phyloP scores from a whole-genome alignment of 2,888 invertebrate species.

The Venustoraphidia nigricollis region DNA sequence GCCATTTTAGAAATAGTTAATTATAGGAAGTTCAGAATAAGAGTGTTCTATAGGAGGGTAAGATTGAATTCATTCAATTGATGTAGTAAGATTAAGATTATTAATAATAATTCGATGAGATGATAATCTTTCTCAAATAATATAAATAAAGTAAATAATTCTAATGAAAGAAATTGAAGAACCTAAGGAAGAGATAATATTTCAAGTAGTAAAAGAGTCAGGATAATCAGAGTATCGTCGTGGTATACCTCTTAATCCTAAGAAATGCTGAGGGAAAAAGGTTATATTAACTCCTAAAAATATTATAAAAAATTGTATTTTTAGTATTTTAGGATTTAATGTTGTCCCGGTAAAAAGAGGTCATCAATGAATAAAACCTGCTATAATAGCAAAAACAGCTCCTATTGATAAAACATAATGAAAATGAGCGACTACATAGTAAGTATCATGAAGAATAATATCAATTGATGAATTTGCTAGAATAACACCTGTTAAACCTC shows the following conservation, averaged over 20 bases:
- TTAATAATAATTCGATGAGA: conserved; percentile 34
- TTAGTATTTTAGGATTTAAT: conserved; percentile 40
- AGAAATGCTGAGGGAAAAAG: conserved; percentile 67
- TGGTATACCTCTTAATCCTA: conserved; percentile 54
- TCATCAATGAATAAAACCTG: conserved; percentile 55
- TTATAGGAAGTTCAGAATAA: conserved; percentile 39
- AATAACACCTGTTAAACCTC: conserved; percentile 54
- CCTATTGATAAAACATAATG: conserved; percentile 70
- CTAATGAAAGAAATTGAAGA: conserved; percentile 43
- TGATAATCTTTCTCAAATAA: conserved; percentile 44
- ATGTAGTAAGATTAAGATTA: conserved; percentile 32
- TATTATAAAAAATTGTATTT: conserved; percentile 54
- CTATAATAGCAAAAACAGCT: conserved; percentile 65
- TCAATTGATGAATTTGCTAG: conserved; percentile 63
- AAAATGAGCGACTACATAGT: conserved; percentile 72
- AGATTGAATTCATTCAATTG: conserved; percentile 46
- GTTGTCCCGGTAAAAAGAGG: conserved; percentile 47
- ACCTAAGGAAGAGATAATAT: conserved; percentile 51
- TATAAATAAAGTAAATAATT: conserved; percentile 40
- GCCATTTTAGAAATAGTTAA: conserved; percentile 46
- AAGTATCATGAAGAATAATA: conserved; percentile 65
- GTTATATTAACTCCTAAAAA: conserved; percentile 66
- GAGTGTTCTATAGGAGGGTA: conserved; percentile 41
- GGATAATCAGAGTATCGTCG: conserved; percentile 64
- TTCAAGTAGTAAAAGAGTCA: conserved; percentile 48